Percentiles rank a stretch among this genome's conserved stretches.
phyloP scores from a whole-genome alignment of 2,797 vertebrate genomes.

The Australoheros facetus region DNA sequence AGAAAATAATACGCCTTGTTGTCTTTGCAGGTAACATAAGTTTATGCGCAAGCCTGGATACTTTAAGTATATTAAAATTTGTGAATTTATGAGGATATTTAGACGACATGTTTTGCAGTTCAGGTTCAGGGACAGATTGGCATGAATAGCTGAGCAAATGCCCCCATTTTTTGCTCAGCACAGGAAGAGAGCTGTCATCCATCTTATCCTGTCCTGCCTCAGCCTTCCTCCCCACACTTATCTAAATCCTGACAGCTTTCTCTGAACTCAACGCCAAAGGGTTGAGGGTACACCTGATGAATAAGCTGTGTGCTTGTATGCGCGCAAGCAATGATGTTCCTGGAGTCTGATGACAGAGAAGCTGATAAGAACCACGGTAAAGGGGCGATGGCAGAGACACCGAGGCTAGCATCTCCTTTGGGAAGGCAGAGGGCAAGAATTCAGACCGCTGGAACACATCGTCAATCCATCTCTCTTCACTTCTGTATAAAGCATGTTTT shows the following conservation, averaged over 20 bases:
- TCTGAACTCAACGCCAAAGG: conserved; percentile 70
- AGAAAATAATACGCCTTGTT: background rate
- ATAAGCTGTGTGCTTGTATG: conserved; percentile 47
- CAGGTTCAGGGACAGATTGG: conserved; percentile 30
- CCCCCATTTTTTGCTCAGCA: conserved; percentile 50
- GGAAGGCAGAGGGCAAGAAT: conserved; percentile 61
- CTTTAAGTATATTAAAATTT: background rate
- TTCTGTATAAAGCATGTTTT: conserved; percentile 60
- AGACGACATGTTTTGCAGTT: conserved; percentile 9
- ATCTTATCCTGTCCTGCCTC: conserved; percentile 48
- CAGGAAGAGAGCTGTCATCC: conserved; percentile 75
- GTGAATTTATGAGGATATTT: background rate
- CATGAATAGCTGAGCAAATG: conserved; percentile 38
- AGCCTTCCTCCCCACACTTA: conserved; percentile 34
- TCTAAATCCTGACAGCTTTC: conserved; percentile 60
- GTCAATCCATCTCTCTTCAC: conserved; percentile 72
- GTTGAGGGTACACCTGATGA: conserved; percentile 56
- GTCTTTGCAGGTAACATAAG: background rate
- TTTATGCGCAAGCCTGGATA: background rate
- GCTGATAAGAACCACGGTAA: conserved; percentile 54
- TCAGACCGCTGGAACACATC: conserved; percentile 35
- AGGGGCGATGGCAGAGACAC: conserved; percentile 32
- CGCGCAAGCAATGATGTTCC: conserved; percentile 36
- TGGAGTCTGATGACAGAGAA: conserved; percentile 58
- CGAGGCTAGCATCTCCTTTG: conserved; percentile 45